Evolutionary conservation across 1,140 invertebrate species (phyloP), one percentile per base, ranked within the genome.

Genomic region (Drosophila jambulina): DNA sequence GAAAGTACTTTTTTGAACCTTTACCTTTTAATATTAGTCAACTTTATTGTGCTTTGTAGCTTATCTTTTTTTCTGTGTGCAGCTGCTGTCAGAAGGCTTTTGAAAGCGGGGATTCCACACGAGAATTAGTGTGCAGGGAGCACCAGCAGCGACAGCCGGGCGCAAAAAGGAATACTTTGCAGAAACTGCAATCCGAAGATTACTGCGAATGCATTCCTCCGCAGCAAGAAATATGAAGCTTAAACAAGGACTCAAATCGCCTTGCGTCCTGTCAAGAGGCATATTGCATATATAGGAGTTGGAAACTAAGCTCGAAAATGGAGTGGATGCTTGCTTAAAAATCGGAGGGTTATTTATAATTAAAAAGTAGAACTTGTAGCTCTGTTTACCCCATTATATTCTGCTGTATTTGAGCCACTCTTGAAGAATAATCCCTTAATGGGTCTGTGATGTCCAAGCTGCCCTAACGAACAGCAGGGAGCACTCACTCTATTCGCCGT

Each of bases 71-170:
- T 36, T 54, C 59, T 12, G 12, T 19, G 53, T 51, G 53, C 6
- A 36, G 2, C n/a, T 9, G 43, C 76, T 83, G 76, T 71, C 70
- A 67, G 71, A 67, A 62, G 62, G 58, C 54, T 49, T 38, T 69
- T 25, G 69, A 69, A 67, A 61, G 70, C 54, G 62, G 48, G 60
- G 60, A 80, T 78, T 84, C 62, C 45, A 51, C 43, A 45, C 54
- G 56, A 48, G 82, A 74, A 80, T 85, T 83, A 85, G 78, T 85
- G 82, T 74, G 69, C 67, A 27, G 54, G 43, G 36, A 38, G 69
- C 56, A 75, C 17, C 40, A 75, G 48, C 32, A 64, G 42, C 12
- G 32, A 43, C 68, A 43, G 71, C 21, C 23, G 45, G 32, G 32
- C 29, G 45, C 38, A 69, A 71, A 49, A 36, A 43, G 45, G 32